phyloP scores from a whole-genome alignment of 2,797 vertebrate species.

The Poeciliopsis paucimaculata region DNA sequence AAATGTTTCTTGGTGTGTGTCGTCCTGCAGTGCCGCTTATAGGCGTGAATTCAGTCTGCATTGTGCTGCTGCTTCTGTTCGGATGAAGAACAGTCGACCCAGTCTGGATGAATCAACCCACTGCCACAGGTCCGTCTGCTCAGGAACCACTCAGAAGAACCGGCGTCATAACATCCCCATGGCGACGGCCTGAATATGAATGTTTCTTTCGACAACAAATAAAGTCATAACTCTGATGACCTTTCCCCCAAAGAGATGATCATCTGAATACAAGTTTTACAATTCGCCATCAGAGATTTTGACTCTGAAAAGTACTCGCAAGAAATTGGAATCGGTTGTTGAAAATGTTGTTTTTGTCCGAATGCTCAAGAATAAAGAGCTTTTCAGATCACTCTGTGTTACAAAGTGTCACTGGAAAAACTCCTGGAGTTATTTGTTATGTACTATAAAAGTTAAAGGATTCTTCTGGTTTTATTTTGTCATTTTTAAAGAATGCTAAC shows the following conservation, averaged over 20 bases:
- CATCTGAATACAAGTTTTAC: background rate
- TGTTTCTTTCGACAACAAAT: constrained; percentile 10
- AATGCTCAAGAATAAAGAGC: constrained; percentile 27
- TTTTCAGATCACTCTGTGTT: background rate
- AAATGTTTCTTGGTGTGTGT: background rate
- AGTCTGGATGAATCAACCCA: background rate
- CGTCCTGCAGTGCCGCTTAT: constrained; percentile 88
- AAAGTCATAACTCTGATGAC: constrained; percentile 3
- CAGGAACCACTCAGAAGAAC: constrained; percentile 43
- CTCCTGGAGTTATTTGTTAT: background rate
- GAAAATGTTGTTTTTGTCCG: constrained; percentile 13
- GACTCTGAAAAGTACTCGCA: constrained; percentile 5
- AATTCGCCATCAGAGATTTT: background rate
- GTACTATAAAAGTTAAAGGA: background rate
- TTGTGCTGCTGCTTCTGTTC: constrained; percentile 89
- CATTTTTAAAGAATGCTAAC: background rate
- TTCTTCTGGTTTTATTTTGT: background rate
- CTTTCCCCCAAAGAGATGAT: background rate
- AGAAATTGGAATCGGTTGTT: constrained; percentile 6
- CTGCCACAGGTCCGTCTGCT: constrained; percentile 27
- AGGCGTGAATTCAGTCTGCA: constrained; percentile 89
- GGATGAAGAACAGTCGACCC: constrained; percentile 79
- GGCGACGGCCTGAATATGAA: constrained; percentile 12
- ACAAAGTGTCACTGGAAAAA: background rate
- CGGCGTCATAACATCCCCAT: background rate